A percentile compares a stretch with the other conserved stretches of the same genome.
Evolutionary conservation across 1,140 invertebrate genomes (phyloP).

Genomic region (Lamellibrachia luymesi): DNA sequence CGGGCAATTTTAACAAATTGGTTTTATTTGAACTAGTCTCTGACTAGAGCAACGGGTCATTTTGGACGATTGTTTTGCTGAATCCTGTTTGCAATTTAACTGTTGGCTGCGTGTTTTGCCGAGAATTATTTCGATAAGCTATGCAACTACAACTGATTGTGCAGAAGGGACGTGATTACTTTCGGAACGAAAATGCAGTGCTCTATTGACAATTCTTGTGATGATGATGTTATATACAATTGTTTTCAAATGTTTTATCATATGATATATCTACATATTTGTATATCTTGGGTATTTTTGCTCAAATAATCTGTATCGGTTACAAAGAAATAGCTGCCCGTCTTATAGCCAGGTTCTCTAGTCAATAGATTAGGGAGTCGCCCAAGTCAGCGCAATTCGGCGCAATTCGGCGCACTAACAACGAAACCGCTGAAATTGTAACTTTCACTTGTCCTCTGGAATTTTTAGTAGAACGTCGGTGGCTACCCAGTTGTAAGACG

Average conservation of each 20-base stretch:
- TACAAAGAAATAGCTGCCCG: background rate
- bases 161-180: background rate
- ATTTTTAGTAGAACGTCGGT: background rate
- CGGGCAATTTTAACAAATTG: background rate
- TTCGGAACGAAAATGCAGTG: background rate
- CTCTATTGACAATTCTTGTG: background rate
- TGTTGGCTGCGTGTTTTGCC: background rate
- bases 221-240: conserved; percentile 6
- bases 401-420: background rate
- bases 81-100: background rate
- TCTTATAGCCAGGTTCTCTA: background rate
- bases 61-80: background rate
- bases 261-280: background rate
- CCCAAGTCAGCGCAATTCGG: background rate
- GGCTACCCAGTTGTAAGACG: background rate
- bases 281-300: background rate
- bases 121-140: background rate
- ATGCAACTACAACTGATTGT: background rate
- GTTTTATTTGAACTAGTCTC: conserved; percentile 1
- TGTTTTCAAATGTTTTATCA: conserved; percentile 6
- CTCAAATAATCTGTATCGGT: background rate
- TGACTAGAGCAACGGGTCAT: background rate
- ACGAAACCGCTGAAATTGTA: background rate
- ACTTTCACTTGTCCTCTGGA: background rate
- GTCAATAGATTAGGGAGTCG: background rate